phyloP scores from a whole-genome alignment of 1,140 invertebrate species.

The Aporrectodea caliginosa region DNA sequence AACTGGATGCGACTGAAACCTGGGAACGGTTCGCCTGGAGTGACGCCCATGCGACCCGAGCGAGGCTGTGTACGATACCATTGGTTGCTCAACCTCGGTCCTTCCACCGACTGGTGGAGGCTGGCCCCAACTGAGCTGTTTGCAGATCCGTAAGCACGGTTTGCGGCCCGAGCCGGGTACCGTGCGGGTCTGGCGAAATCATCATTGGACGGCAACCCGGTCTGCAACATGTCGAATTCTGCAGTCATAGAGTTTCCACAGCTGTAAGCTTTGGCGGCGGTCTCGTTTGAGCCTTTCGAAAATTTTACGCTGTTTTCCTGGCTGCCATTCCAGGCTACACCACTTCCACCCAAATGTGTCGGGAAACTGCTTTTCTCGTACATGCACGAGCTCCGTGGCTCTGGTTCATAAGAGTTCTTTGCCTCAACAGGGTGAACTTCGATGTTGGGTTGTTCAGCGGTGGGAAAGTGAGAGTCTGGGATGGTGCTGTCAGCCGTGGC shows the following conservation, averaged over 20 bases:
- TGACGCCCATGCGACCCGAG: neutral
- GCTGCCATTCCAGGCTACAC: neutral
- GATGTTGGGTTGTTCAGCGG: neutral
- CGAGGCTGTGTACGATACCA: neutral
- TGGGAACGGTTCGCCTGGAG: neutral
- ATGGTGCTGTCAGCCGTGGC: neutral
- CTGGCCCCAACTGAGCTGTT: neutral
- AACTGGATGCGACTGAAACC: neutral
- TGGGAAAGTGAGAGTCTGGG: neutral
- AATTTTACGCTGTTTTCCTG: neutral
- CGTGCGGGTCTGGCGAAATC: too few relatives aligned
- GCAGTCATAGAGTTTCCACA: neutral
- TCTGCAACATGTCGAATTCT: neutral
- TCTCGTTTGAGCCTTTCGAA: neutral
- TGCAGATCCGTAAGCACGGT: neutral
- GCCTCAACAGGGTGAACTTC: too few relatives aligned
- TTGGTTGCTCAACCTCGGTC: neutral
- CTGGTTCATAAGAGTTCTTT: neutral
- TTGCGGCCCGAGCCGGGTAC: too few relatives aligned
- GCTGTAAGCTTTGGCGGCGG: neutral
- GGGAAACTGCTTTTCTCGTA: neutral
- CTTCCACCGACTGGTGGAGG: neutral
- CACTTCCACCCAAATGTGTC: neutral
- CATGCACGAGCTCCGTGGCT: neutral
- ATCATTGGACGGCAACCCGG: too few relatives aligned